phyloP scores from a whole-genome alignment of 1,140 invertebrate genomes.

The Cardiocondyla obscurior region DNA sequence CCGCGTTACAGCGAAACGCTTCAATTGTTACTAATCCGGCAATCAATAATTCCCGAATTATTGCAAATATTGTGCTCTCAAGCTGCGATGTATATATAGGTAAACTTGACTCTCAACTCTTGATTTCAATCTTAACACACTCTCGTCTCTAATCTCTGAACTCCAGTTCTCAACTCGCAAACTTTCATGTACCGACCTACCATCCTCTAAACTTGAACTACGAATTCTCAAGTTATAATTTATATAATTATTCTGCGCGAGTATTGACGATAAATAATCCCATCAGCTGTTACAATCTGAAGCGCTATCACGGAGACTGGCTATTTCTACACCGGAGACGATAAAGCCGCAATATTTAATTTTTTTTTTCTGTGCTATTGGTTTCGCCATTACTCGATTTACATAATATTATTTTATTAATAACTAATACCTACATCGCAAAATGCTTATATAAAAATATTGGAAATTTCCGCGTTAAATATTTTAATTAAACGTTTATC shows the following conservation, averaged over 20 bases:
- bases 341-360: neutral
- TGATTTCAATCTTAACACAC: slow-evolving; percentile 48
- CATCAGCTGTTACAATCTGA: neutral
- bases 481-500: neutral
- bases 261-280: slow-evolving; percentile 24
- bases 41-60: neutral
- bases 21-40: neutral
- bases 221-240: slow-evolving; percentile 19
- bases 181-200: slow-evolving; percentile 13
- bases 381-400: neutral
- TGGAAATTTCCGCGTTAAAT: neutral
- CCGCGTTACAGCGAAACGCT: neutral
- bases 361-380: neutral
- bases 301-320: neutral
- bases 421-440: neutral
- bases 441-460: slow-evolving; percentile 2
- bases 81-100: neutral
- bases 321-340: neutral
- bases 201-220: slow-evolving; percentile 1
- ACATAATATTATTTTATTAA: neutral
- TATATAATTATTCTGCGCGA: slow-evolving; percentile 1
- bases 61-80: neutral
- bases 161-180: slow-evolving; percentile 18
- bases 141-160: slow-evolving; percentile 23
- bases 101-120: slow-evolving; percentile 37